Conservation (phyloP, 2,797 vertebrate genomes). For the Tapera naevia region DNA sequence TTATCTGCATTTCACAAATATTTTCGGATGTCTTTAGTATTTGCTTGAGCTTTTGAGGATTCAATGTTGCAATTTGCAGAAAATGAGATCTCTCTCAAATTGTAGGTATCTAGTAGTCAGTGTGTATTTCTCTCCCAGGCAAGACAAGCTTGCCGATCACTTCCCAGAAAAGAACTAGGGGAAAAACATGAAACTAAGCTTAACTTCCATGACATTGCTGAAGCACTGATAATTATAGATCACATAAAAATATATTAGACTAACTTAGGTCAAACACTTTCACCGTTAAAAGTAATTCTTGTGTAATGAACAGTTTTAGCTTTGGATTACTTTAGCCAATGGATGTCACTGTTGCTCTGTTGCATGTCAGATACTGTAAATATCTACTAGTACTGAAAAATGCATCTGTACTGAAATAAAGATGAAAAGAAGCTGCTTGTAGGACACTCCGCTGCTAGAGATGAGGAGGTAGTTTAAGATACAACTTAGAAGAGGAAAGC, state of each 20-base stretch:
- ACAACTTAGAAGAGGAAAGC: background rate
- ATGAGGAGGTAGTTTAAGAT: background rate
- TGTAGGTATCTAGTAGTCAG: background rate
- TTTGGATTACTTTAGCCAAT: slow-evolving; percentile 17
- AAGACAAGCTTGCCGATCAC: background rate
- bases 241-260: background rate
- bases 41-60: background rate
- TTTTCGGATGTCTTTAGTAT: background rate
- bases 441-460: background rate
- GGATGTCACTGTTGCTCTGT: slow-evolving; percentile 67
- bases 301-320: background rate
- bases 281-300: background rate
- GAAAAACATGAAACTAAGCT: background rate
- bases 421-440: background rate
- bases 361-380: background rate
- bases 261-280: background rate
- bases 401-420: background rate
- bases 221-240: background rate
- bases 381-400: background rate
- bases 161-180: background rate
- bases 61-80: background rate
- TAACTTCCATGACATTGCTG: background rate
- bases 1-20: background rate
- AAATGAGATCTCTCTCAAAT: background rate
- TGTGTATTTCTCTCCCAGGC: background rate